Conservation (phyloP, 2,113 vertebrate species). For the Girardinichthys multiradiatus region DNA sequence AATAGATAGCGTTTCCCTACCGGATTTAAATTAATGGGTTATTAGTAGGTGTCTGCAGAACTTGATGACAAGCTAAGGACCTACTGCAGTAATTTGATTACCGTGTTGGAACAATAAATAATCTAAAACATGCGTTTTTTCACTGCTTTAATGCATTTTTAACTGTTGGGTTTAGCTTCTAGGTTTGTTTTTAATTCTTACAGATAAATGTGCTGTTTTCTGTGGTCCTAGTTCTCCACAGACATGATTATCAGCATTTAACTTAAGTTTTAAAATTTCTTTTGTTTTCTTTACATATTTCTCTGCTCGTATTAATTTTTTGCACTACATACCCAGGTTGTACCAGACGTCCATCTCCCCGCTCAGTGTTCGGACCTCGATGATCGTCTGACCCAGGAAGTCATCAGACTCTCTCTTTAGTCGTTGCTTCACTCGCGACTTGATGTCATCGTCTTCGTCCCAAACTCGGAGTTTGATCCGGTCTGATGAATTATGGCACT, state of each 20-base stretch:
- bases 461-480: conserved; percentile 96
- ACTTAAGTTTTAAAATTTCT: too few species aligned
- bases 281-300: background rate
- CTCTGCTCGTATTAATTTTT: background rate
- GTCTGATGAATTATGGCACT: conserved; percentile 97
- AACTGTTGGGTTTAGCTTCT: too few species aligned
- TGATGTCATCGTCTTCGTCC: conserved; percentile 98
- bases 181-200: too few species aligned
- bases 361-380: conserved; percentile 95
- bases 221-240: too few species aligned
- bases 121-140: too few species aligned
- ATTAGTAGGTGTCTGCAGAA: background rate
- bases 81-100: background rate
- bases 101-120: background rate
- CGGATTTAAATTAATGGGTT: background rate
- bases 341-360: conserved; percentile 99
- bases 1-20: background rate
- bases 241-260: too few species aligned
- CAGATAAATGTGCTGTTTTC: too few species aligned
- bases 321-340: conserved; percentile 87
- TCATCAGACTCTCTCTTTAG: conserved; percentile 96
- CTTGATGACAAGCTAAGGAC: background rate
- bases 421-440: conserved; percentile 95
- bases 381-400: conserved; percentile 97
- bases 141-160: too few species aligned